Evolutionary conservation across 2,797 vertebrate genomes (phyloP).

Genomic region (Sebastolobus alascanus): DNA sequence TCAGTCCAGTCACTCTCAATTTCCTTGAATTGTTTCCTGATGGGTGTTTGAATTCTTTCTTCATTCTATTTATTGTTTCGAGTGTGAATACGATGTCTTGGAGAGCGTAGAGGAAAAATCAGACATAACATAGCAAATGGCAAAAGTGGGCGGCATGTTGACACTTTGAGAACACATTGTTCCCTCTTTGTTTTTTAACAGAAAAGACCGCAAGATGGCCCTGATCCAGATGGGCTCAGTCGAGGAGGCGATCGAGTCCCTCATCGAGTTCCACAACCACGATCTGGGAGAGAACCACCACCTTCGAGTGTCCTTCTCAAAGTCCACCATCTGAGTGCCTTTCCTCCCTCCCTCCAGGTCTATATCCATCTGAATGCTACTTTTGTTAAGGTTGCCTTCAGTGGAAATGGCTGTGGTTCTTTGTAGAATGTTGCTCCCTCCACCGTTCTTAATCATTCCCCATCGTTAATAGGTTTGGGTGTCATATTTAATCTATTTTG

Average conservation of each 20-base stretch:
- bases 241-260: slow-evolving; percentile 94
- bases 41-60: not conserved
- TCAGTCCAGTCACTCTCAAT: not conserved
- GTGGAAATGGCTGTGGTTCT: slow-evolving; percentile 56
- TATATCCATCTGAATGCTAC: slow-evolving; percentile 51
- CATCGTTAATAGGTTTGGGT: slow-evolving; percentile 21
- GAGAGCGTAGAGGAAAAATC: not conserved
- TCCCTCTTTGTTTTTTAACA: slow-evolving; percentile 56
- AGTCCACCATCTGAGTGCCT: slow-evolving; percentile 93
- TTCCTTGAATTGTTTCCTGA: not conserved
- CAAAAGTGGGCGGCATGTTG: not conserved
- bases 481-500: not conserved
- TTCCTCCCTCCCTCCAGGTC: slow-evolving; percentile 50
- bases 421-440: slow-evolving; percentile 56
- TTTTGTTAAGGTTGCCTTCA: slow-evolving; percentile 45
- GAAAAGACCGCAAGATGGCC: slow-evolving; percentile 99
- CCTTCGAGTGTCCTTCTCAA: slow-evolving; percentile 96
- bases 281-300: slow-evolving; percentile 98
- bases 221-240: slow-evolving; percentile 98
- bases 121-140: not conserved
- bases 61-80: not conserved
- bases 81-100: not conserved
- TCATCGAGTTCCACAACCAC: slow-evolving; percentile 98
- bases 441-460: not conserved
- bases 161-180: not conserved